Conservation (phyloP, 1,140 invertebrate species). For the Eriosoma lanigerum region DNA sequence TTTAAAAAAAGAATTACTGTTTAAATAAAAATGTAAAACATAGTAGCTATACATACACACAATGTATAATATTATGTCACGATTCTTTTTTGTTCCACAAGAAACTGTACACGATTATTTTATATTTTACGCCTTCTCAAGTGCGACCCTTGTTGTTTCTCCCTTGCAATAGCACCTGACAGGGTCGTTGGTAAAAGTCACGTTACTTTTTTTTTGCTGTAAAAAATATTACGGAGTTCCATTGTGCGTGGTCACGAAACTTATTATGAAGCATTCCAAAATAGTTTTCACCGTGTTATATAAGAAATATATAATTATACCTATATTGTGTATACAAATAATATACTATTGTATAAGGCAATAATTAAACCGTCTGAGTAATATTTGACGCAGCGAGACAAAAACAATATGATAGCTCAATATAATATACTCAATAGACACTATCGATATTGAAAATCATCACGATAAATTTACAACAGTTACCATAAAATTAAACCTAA, state of each 20-base stretch:
- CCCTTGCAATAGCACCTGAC: background rate
- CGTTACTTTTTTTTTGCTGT: slow-evolving; percentile 11
- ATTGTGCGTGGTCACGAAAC: slow-evolving; percentile 35
- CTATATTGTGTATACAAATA: too few relatives aligned
- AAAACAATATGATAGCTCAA: too few relatives aligned
- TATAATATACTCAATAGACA: too few relatives aligned
- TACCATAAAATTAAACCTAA: too few relatives aligned
- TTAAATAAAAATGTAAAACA: too few relatives aligned
- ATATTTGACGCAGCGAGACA: background rate
- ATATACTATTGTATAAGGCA: too few relatives aligned
- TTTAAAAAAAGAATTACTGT: too few relatives aligned
- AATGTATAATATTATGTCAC: slow-evolving; percentile 23
- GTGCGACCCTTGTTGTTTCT: slow-evolving; percentile 33
- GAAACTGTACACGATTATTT: slow-evolving; percentile 13
- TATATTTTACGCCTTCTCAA: slow-evolving; percentile 36
- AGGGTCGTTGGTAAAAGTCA: slow-evolving; percentile 21
- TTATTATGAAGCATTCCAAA: background rate
- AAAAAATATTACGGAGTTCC: background rate
- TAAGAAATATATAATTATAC: background rate
- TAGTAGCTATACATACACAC: too few relatives aligned
- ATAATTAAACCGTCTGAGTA: background rate
- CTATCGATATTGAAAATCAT: too few relatives aligned
- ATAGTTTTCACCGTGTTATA: background rate
- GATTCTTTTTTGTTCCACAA: slow-evolving; percentile 17
- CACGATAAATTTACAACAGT: too few relatives aligned